Base-by-base conservation (phyloP, 2,113 vertebrate genomes). In the Sinocyclocheilus anophthalmus region DNA sequence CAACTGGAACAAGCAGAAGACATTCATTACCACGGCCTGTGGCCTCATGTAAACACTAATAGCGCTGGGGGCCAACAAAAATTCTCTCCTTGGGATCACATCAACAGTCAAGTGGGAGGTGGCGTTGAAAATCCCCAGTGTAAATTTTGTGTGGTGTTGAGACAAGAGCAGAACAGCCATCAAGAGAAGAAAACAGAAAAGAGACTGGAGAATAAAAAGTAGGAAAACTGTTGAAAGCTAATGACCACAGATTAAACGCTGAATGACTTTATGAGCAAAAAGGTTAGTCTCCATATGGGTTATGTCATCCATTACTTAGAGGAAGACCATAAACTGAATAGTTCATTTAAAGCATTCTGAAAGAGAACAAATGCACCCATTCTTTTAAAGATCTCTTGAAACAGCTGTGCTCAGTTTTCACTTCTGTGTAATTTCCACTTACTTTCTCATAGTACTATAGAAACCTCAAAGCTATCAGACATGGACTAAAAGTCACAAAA, bases 21-120 rank as follows among this genome's bases (percentile, higher is more conserved):
- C 61, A 48, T 79, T 85, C 42, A 37, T 89, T 85, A 85, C 50
- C 72, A 77, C 10, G 37, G 65, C 76, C 81, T 84, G 67, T 30
- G 69, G 88, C 70, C 50, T 42, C 39, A 26, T 72, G 85, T 82
- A 87, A 89, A 87, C 78, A 85, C 72, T 85, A 89, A 87, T 78
- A 81, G 77, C 30, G 59, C 61, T 83, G 61, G 63, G 39, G 69
- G 77, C 73, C 85, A 82, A 84, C 39, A 89, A 73, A 82, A 87
- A n/a, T 26, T 53, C 39, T 69, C 87, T 57, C 69, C 26, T 53
- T 69, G 73, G 78, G 61, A 70, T 82, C 55, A 57, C 20, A 76
- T 83, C 83, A 85, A 87, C 70, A 82, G 53, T 76, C 48, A 48
- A 81, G 57, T 50, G 70, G 22, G 45, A 22, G 57, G 26, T 61